phyloP scores from a whole-genome alignment of 2,113 vertebrate species.

The Halichoeres trimaculatus region DNA sequence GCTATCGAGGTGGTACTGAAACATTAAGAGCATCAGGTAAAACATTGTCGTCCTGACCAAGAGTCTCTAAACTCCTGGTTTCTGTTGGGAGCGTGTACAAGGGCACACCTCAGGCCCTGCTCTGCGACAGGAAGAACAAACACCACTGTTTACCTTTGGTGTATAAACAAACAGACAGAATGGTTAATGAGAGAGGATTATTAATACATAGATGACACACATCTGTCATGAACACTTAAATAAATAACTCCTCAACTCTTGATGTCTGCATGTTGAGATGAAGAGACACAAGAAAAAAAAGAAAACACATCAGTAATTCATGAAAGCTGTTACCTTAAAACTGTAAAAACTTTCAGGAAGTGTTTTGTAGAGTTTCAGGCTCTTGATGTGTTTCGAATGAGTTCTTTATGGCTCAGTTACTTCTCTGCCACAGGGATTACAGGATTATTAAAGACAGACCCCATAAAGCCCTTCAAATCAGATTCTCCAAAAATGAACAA shows the following conservation, averaged over 20 bases:
- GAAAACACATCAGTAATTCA: conserved; percentile 1
- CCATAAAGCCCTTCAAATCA: not conserved
- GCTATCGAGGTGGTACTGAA: too few species aligned
- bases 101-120: conserved; percentile 5
- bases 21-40: too few species aligned
- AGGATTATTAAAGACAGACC: too few species aligned
- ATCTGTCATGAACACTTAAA: conserved; percentile 34
- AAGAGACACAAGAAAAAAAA: not conserved
- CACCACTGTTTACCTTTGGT: conserved; percentile 17
- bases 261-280: not conserved
- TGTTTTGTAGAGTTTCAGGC: not conserved
- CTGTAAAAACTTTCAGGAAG: not conserved
- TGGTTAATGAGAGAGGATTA: conserved; percentile 32
- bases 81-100: not conserved
- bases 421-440: too few species aligned
- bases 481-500: not conserved
- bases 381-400: not conserved
- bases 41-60: too few species aligned
- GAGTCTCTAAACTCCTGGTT: too few species aligned
- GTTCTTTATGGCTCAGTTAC: too few species aligned
- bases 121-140: conserved; percentile 37
- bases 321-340: not conserved
- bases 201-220: conserved; percentile 33
- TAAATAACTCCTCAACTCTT: conserved; percentile 5
- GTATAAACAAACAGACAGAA: conserved; percentile 20